Percentiles rank a stretch among this genome's conserved stretches.
Evolutionary conservation across 1,140 invertebrate species (phyloP).

Genomic region (Neuroterus valhalla): DNA sequence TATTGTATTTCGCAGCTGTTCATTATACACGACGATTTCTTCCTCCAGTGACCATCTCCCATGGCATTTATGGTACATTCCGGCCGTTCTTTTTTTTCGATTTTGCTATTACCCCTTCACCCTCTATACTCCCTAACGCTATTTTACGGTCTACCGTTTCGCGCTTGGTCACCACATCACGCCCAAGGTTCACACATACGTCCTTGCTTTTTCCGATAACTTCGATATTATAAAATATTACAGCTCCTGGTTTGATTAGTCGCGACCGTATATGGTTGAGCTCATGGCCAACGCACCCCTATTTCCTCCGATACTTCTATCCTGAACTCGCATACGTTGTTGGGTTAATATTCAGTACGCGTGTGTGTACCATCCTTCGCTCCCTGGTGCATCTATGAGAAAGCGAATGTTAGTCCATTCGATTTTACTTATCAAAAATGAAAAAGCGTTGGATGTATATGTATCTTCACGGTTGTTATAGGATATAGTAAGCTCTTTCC

Average conservation of each 20-base stretch:
- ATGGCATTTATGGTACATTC: constrained; percentile 9
- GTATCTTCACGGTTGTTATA: neutral
- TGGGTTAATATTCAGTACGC: neutral
- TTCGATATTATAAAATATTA: constrained; percentile 55
- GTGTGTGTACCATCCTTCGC: constrained; percentile 5
- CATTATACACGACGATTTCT: constrained; percentile 28
- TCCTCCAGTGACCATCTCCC: constrained; percentile 39
- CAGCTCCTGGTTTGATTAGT: constrained; percentile 34
- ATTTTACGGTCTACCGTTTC: constrained; percentile 36
- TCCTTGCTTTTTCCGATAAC: constrained; percentile 30
- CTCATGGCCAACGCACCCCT: constrained; percentile 37
- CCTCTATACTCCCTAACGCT: constrained; percentile 23
- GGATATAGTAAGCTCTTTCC: no score
- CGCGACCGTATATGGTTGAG: constrained; percentile 37
- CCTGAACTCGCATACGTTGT: constrained; percentile 14
- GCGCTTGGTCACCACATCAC: constrained; percentile 22
- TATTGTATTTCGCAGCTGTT: constrained; percentile 37
- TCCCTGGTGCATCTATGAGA: neutral
- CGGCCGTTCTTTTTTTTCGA: neutral
- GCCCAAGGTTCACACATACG: constrained; percentile 12
- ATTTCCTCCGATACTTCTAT: constrained; percentile 34
- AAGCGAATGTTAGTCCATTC: neutral
- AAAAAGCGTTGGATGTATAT: neutral
- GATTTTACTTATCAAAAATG: neutral
- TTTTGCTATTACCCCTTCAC: neutral